Evolutionary conservation across 2,797 vertebrate genomes (phyloP).

Genomic region (Microtus obscurus): DNA sequence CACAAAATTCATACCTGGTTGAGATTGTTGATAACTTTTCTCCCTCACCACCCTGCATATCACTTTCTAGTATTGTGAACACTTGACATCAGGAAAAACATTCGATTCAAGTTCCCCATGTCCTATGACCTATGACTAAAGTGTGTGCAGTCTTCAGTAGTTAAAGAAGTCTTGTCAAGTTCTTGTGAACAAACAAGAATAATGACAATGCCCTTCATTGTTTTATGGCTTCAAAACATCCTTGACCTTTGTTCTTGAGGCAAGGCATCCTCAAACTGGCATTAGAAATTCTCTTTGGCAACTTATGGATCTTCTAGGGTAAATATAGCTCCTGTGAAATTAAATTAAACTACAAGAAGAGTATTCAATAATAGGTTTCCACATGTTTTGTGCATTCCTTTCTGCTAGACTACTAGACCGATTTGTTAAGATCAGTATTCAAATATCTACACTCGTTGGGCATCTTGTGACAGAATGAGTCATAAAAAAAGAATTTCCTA

Average conservation of each 20-base stretch:
- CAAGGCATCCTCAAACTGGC: neutral
- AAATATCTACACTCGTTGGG: neutral
- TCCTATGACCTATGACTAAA: neutral
- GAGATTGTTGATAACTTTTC: neutral
- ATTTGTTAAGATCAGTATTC: neutral
- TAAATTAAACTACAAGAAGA: neutral
- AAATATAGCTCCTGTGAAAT: neutral
- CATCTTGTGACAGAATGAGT: neutral
- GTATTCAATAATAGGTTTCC: neutral
- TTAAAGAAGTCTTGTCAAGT: neutral
- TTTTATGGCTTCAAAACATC: neutral
- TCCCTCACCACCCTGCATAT: neutral
- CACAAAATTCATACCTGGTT: neutral
- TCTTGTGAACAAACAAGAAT: neutral
- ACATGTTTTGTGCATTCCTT: neutral
- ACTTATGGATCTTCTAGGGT: neutral
- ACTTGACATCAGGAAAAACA: neutral
- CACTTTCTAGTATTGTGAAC: neutral
- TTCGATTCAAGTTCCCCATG: neutral
- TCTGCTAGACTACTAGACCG: neutral
- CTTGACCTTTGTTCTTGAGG: neutral
- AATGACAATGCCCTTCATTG: neutral
- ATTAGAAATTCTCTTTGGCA: neutral
- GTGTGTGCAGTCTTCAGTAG: neutral
- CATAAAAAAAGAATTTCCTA: constrained; percentile 37